Base-by-base conservation (phyloP, 2,888 invertebrate genomes). In the Melieria omissa region DNA sequence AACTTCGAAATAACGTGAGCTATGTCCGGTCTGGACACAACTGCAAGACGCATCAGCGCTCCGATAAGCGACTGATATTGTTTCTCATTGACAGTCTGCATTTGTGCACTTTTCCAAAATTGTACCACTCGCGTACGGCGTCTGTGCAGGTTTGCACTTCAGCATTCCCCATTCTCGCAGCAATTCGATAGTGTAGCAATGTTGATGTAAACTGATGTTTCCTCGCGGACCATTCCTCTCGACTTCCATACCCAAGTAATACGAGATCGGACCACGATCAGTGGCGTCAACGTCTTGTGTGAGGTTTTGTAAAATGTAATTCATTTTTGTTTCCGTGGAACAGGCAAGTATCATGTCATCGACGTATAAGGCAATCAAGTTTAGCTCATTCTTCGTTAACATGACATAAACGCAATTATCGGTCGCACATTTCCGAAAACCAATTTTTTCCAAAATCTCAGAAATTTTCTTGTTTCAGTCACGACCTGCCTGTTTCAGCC, bases 1-100 rank as follows among this genome's bases (percentile, higher is more conserved):
- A 75, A 54, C 29, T 64, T 73, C 0, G 76, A 78, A 6, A 77
- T 73, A 14, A 66, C 63, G 42, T 75, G 74, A 10, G 72, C 65
- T n/a, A 77, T 74, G 47, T 74, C 74, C 52, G 75, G 74, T 42
- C 16, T 69, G 46, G 71, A 62, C 10, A 54, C 66, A 61, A 54
- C 58, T 12, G 60, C 44, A 14, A 67, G 49, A 58, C 70, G 66
- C 62, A 57, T 66, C 41, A 71, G 10, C 46, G 61, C 57, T 45
- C 70, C 70, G 1, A 16, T 55, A 3, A 60, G 57, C 1, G 29
- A 7, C 46, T 65, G 49, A 41, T 65, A 73, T 7, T 47, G 16
- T 29, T 65, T 65, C 3, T 55, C 14, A 16, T 72, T 60, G 0
- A 54, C 58, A 45, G 14, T 57, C 5, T 44, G 55, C 10, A 67